Percentiles rank a stretch among this genome's conserved stretches.
Conservation (phyloP, 2,888 invertebrate genomes). For the Platerodrilus igneus region DNA sequence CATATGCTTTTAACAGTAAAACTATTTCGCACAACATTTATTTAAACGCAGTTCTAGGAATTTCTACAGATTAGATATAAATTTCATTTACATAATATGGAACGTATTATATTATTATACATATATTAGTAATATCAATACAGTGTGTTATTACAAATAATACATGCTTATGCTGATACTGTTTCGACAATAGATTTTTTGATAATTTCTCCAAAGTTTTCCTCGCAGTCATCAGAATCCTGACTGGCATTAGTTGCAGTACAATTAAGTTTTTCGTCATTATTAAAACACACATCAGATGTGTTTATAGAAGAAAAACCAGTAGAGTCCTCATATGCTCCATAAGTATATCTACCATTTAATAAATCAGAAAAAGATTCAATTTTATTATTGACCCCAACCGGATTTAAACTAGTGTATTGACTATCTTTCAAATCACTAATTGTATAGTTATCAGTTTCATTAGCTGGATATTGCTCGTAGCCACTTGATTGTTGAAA, state of each 20-base stretch:
- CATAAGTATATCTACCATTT: slow-evolving; percentile 54
- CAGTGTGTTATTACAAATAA: slow-evolving; percentile 12
- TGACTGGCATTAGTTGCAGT: slow-evolving; percentile 35
- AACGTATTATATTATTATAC: slow-evolving; percentile 40
- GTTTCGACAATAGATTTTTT: slow-evolving; percentile 91
- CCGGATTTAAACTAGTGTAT: slow-evolving; percentile 65
- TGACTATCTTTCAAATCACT: slow-evolving; percentile 54
- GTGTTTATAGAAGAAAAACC: slow-evolving; percentile 32
- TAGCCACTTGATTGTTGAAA: slow-evolving; percentile 50
- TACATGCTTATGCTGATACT: slow-evolving; percentile 65
- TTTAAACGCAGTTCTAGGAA: slow-evolving; percentile 46
- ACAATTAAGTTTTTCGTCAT: slow-evolving; percentile 31
- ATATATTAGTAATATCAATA: slow-evolving; percentile 30
- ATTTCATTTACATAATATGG: slow-evolving; percentile 47
- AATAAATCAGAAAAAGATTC: slow-evolving; percentile 67
- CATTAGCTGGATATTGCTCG: slow-evolving; percentile 53
- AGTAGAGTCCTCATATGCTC: slow-evolving; percentile 49
- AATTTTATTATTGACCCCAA: slow-evolving; percentile 64
- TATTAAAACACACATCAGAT: slow-evolving; percentile 24
- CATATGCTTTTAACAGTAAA: too few species aligned
- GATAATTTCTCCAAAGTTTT: slow-evolving; percentile 87
- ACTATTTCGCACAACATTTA: slow-evolving; percentile 46
- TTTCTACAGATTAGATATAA: slow-evolving; percentile 47
- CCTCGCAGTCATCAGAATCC: slow-evolving; percentile 52
- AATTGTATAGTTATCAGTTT: slow-evolving; percentile 42